Conservation (phyloP, 2,888 invertebrate genomes). For the Tipula confusa region DNA sequence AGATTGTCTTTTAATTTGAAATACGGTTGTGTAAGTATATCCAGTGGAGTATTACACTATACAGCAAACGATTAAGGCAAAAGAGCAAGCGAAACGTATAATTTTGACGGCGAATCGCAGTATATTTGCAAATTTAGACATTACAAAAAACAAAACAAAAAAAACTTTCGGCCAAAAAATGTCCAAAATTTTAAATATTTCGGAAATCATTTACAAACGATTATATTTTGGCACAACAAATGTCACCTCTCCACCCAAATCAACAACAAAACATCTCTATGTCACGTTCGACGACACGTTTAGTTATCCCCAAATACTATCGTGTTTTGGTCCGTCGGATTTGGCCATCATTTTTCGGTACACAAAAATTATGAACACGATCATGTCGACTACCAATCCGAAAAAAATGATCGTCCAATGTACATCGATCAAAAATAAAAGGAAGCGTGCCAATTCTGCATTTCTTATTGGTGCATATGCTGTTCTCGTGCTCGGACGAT, state of each 20-base stretch:
- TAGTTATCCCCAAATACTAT: constrained; percentile 77
- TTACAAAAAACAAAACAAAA: neutral
- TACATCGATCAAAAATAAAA: constrained; percentile 62
- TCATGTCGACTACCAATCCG: constrained; percentile 61
- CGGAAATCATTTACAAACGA: constrained; percentile 58
- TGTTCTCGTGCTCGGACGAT: constrained; percentile 64
- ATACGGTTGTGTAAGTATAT: no score
- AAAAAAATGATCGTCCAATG: constrained; percentile 76
- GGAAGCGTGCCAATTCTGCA: constrained; percentile 80
- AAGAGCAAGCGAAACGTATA: no score
- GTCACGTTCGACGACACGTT: constrained; percentile 75
- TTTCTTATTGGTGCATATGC: constrained; percentile 80
- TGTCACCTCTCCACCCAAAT: constrained; percentile 59
- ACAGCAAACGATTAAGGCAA: no score
- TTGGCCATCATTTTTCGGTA: constrained; percentile 80
- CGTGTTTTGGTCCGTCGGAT: constrained; percentile 87
- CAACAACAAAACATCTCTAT: constrained; percentile 65
- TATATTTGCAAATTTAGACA: no score
- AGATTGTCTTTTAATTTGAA: no score
- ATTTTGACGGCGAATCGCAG: no score
- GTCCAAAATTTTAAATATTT: constrained; percentile 1
- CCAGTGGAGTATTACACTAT: no score
- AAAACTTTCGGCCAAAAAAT: neutral
- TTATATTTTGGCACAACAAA: constrained; percentile 73
- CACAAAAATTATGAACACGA: constrained; percentile 70